Percentiles rank a stretch among this genome's conserved stretches.
Evolutionary conservation across 2,113 vertebrate genomes (phyloP).

Genomic region (Hemiscyllium ocellatum): DNA sequence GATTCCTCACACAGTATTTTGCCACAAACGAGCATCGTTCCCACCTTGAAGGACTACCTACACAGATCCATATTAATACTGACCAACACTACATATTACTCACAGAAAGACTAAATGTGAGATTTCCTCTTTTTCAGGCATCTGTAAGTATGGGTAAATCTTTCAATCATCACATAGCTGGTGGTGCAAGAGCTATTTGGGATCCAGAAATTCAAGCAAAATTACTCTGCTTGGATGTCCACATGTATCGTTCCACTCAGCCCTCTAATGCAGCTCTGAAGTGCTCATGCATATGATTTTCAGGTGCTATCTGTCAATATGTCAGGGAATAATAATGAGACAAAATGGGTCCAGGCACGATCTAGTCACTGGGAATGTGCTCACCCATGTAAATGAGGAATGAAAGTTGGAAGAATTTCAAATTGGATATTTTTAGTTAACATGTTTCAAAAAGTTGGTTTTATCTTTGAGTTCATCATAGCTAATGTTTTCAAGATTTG

Average conservation of each 20-base stretch:
- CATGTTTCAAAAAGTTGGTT: neutral
- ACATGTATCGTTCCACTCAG: neutral
- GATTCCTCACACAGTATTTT: too few species aligned
- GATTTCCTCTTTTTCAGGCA: neutral
- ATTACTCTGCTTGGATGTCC: neutral
- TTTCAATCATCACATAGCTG: neutral
- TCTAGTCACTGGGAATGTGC: neutral
- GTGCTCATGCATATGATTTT: neutral
- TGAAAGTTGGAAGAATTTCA: neutral
- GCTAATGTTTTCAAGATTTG: neutral
- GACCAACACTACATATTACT: neutral
- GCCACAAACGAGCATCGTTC: too few species aligned
- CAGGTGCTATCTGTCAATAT: neutral
- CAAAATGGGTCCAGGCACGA: neutral
- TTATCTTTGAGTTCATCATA: neutral
- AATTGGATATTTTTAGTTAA: neutral
- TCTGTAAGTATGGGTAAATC: neutral
- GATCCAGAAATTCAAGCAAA: neutral
- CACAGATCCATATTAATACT: neutral
- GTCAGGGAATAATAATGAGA: neutral
- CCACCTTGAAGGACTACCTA: too few species aligned
- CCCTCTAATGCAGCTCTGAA: neutral
- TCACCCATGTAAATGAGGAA: neutral
- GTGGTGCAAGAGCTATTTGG: neutral
- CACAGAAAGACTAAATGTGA: too few species aligned